Base-by-base conservation (phyloP, 2,113 vertebrate species). In the Prionailurus bengalensis region DNA sequence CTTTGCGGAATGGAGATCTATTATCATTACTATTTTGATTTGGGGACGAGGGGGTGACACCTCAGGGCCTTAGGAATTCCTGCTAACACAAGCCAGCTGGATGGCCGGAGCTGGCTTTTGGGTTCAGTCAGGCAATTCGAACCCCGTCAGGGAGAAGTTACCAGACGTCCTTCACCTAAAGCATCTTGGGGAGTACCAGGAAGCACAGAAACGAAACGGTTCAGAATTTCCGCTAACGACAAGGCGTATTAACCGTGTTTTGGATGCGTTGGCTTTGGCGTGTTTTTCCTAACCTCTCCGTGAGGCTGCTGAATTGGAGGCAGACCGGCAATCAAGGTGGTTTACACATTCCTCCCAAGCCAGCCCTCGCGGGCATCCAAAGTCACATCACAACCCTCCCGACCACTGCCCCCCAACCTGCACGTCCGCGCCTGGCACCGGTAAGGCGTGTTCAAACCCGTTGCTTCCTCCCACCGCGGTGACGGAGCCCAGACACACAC, bases 121-220 rank as follows among this genome's bases (percentile, higher is more conserved):
- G 1, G 1, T 1, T 0, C 45, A 66, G 42, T 11, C 0, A 0
- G 88, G 19, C 65, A n/a, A 66, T 7, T 33, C 29, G 3, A 12
- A 48, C 53, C 79, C 53, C 33, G 0, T 1, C 53, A 8, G 12
- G 29, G 61, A 66, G 4, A 2, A 0, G 17, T 0, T 0, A 13
- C 0, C 0, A 1, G 0, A 42, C 0, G 14, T n/a, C 0, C 11
- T 4, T 13, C 0, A 4, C 36, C 70, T 17, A 13, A 63, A 76
- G 36, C 25, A 11, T 42, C 58, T 63, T 61, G 27, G 27, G 42
- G 7, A 45, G 94, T 1, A 33, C 31, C 48, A 15, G 36, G 16
- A 45, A n/a, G 16, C 13, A 0, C 3, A 29, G 91, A 42, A 11
- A 1, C 0, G 79, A 90, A 61, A 11, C 15, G 0, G 0, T 3